Evolutionary conservation across 2,888 invertebrate genomes (phyloP).

Genomic region (Eupithecia abbreviata): DNA sequence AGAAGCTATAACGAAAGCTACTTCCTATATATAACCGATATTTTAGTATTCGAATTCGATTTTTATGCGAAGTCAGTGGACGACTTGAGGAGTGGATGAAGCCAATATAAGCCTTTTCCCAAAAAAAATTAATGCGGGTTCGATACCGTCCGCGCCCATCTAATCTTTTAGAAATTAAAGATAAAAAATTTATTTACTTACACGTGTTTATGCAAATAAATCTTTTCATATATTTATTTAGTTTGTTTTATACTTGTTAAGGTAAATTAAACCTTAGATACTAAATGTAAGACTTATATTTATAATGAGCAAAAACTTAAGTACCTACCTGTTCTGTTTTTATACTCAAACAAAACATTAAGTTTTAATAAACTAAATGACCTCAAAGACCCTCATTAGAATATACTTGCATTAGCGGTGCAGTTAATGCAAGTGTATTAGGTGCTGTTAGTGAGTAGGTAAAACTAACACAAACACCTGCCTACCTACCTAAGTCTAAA

Average conservation of each 20-base stretch:
- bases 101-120: too few relatives aligned
- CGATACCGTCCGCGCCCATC: background rate
- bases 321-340: background rate
- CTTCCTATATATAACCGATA: too few relatives aligned
- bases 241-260: background rate
- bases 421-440: background rate
- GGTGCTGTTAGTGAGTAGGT: background rate
- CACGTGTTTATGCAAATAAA: too few relatives aligned
- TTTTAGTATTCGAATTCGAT: background rate
- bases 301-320: background rate
- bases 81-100: too few relatives aligned
- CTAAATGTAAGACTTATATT: background rate
- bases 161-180: too few relatives aligned
- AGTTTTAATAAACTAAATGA: background rate
- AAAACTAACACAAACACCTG: background rate
- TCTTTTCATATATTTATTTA: too few relatives aligned
- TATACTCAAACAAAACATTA: background rate
- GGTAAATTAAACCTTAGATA: background rate
- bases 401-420: background rate
- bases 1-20: background rate
- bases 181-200: too few relatives aligned
- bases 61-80: background rate
- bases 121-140: background rate
- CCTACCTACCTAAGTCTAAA: background rate
- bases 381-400: background rate